Evolutionary conservation across 2,113 vertebrate species (phyloP).

Genomic region (Tauraco erythrolophus): DNA sequence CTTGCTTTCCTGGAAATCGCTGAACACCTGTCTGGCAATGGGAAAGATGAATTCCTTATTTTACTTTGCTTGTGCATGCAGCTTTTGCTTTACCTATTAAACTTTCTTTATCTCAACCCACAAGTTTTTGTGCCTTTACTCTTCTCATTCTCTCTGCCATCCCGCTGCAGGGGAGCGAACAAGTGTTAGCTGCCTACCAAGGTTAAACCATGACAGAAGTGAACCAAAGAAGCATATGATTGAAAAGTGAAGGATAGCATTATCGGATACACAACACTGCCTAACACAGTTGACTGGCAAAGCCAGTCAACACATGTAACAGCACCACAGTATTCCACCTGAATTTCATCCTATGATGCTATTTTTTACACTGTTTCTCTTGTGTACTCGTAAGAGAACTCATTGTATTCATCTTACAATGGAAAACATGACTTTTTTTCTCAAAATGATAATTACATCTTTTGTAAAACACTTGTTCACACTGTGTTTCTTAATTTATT

Average conservation of each 20-base stretch:
- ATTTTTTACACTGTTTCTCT: neutral
- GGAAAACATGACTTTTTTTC: neutral
- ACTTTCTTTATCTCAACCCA: neutral
- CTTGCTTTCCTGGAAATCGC: neutral
- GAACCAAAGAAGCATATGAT: neutral
- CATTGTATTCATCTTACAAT: neutral
- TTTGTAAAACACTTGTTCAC: neutral
- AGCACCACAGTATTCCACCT: neutral
- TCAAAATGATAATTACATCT: neutral
- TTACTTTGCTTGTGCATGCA: neutral
- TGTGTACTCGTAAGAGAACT: neutral
- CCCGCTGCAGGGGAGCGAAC: accelerated
- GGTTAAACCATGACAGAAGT: neutral
- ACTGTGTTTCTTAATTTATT: neutral
- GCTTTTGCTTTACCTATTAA: neutral
- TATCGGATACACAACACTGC: neutral
- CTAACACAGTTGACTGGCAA: neutral
- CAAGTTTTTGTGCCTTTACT: neutral
- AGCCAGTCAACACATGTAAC: neutral
- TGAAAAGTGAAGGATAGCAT: neutral
- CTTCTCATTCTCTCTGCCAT: neutral
- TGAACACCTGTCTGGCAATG: neutral
- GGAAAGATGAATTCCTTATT: neutral
- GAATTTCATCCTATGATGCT: neutral
- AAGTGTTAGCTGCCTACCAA: neutral